Conservation (phyloP, 2,888 invertebrate genomes). For the Leistus spinibarbis region DNA sequence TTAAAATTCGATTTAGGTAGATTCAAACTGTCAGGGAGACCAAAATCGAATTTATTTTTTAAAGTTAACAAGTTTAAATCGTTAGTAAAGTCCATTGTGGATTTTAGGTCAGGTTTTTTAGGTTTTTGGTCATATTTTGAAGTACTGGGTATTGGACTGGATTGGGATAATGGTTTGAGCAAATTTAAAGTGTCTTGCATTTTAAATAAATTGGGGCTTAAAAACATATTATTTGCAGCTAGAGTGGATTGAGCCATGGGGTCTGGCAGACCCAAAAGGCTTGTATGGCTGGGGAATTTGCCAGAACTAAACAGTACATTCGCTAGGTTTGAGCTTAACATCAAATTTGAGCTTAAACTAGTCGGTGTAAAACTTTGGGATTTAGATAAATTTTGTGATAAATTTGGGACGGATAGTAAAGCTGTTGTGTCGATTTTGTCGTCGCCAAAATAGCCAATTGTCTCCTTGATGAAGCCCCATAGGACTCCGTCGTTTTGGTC, state of each 20-base stretch:
- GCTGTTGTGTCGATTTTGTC: conserved; percentile 70
- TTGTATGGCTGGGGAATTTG: conserved; percentile 66
- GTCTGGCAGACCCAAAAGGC: conserved; percentile 72
- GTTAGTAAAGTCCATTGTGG: conserved; percentile 61
- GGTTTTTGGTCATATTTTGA: conserved; percentile 47
- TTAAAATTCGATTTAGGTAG: conserved; percentile 49
- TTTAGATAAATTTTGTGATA: conserved; percentile 49
- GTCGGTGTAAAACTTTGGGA: conserved; percentile 35
- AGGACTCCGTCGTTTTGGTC: conserved; percentile 77
- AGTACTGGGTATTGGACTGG: conserved; percentile 59
- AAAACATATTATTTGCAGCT: conserved; percentile 79
- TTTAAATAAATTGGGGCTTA: conserved; percentile 75
- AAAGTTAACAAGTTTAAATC: conserved; percentile 60
- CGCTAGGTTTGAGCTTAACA: conserved; percentile 70
- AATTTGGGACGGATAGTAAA: conserved; percentile 63
- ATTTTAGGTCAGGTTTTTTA: conserved; percentile 50
- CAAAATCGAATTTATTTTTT: conserved; percentile 60
- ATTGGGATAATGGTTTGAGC: conserved; percentile 65
- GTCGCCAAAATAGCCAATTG: conserved; percentile 74
- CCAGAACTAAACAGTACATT: conserved; percentile 71
- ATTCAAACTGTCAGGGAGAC: conserved; percentile 55
- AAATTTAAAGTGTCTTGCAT: conserved; percentile 66
- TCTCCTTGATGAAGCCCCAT: conserved; percentile 80
- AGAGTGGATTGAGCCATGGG: conserved; percentile 77
- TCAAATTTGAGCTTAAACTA: conserved; percentile 62